Evolutionary conservation across 92 coral and sea anemone genomes (phyloP), one percentile per base, ranked within the genome.

Genomic region (Montipora capitata): DNA sequence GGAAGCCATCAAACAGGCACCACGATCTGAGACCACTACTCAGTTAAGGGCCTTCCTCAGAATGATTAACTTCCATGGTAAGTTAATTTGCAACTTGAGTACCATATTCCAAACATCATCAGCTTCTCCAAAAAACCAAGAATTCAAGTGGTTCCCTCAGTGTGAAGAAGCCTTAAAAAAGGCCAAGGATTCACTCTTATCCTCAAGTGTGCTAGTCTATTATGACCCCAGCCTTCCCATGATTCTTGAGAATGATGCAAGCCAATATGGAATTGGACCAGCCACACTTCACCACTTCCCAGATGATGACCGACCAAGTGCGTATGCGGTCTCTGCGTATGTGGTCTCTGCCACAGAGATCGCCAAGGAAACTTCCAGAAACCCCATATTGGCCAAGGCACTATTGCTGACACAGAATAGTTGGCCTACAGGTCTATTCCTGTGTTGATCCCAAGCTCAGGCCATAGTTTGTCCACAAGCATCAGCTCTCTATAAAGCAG

Each of bases 61-160:
- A 42, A 87, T 73, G 78, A 16, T 73, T 5, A 91, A 91, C 40
- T 91, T 87, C 81, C 89, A 86, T 72, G 88, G 91, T 68, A 91
- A 87, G 43, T 91, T 64, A 15, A 91, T 91, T 15, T 88, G 17
- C 3, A 91, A 91, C 82, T 64, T 87, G 54, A 87, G 92, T 62
- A 35, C 92, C 13, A 80, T 86, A 20, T 27, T 83, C 62, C 66
- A 83, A 40, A 84, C 92, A 8, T 66, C 83, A 88, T 74, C 86
- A 83, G 43, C 79, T 88, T 35, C 87, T 92, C 3, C 63, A 27
- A 87, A 69, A 70, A 56, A 62, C 14, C 85, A 67, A 38, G 61
- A n/a, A 43, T 91, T 81, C n/a, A n/a, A 58, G 9, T 91, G 82
- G 92, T 57, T 76, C 61, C 16, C 58, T 12, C 57, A 72, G 48